Conservation (phyloP, 2,888 invertebrate genomes). For the Melieria picta region DNA sequence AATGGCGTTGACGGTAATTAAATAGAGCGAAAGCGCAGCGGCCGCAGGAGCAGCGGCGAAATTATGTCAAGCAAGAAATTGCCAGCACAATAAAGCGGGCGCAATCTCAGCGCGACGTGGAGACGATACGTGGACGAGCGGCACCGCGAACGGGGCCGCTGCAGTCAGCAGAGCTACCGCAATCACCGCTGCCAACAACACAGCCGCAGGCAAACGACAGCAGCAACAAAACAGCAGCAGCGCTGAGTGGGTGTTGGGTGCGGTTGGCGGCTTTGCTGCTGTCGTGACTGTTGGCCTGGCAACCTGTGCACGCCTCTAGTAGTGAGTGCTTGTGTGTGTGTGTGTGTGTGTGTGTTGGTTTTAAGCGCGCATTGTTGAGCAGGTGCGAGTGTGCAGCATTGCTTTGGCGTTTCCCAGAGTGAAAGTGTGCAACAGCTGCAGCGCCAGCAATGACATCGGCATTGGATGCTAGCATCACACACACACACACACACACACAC, state of each 20-base stretch:
- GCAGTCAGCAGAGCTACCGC: background rate
- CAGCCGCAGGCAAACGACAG: no score
- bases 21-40: conserved; percentile 8
- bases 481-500: conserved; percentile 18
- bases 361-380: background rate
- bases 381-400: background rate
- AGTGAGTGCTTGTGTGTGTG: background rate
- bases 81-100: conserved; percentile 3
- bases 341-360: background rate
- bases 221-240: no score
- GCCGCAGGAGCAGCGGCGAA: background rate
- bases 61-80: conserved; percentile 1
- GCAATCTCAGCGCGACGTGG: background rate
- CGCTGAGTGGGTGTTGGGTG: no score
- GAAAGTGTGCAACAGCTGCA: no score
- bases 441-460: no score
- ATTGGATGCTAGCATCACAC: background rate
- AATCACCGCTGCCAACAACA: no score
- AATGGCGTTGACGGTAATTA: conserved; percentile 15
- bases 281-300: no score
- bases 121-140: background rate
- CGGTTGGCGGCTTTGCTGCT: no score
- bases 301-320: background rate
- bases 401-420: background rate
- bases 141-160: background rate